A percentile compares a stretch with the other conserved stretches of the same genome.
Conservation (phyloP, 1,140 invertebrate species). For the Ectropis grisescens region DNA sequence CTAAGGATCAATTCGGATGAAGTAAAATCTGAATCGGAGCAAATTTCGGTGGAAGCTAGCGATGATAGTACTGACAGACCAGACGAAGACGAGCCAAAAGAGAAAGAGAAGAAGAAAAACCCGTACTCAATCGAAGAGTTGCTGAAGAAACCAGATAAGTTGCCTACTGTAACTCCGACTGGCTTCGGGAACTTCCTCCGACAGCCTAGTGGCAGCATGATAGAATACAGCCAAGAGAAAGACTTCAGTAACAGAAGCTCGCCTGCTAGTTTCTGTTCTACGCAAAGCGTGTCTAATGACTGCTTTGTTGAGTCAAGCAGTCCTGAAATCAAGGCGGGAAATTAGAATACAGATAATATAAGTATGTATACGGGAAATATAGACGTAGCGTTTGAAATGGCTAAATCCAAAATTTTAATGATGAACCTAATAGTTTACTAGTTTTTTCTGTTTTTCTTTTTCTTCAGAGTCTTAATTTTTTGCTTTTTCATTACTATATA, state of each 20-base stretch:
- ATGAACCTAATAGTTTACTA: too few species aligned
- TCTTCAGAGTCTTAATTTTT: too few species aligned
- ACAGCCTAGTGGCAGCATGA: slow-evolving; percentile 55
- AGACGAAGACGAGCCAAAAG: slow-evolving; percentile 65
- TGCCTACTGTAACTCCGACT: slow-evolving; percentile 37
- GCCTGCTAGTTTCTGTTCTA: slow-evolving; percentile 54
- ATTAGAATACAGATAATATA: slow-evolving; percentile 24
- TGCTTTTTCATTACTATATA: too few species aligned
- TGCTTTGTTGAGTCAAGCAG: slow-evolving; percentile 39
- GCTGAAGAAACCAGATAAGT: slow-evolving; percentile 82
- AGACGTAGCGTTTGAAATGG: too few species aligned
- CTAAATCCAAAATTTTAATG: too few species aligned
- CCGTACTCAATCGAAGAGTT: slow-evolving; percentile 90
- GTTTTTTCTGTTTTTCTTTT: too few species aligned
- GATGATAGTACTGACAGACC: slow-evolving; percentile 75
- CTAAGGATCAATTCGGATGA: slow-evolving; percentile 49
- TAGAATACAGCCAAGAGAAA: slow-evolving; percentile 40
- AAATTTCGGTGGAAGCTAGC: slow-evolving; percentile 70
- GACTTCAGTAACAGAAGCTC: slow-evolving; percentile 48
- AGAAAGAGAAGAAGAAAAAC: slow-evolving; percentile 77
- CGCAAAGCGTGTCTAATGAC: slow-evolving; percentile 52
- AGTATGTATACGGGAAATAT: too few species aligned
- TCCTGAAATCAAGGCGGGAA: slow-evolving; percentile 54
- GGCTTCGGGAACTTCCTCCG: slow-evolving; percentile 47
- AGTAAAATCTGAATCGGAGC: slow-evolving; percentile 59